Evolutionary conservation across 2,113 vertebrate genomes (phyloP).

Genomic region (Sardina pilchardus): DNA sequence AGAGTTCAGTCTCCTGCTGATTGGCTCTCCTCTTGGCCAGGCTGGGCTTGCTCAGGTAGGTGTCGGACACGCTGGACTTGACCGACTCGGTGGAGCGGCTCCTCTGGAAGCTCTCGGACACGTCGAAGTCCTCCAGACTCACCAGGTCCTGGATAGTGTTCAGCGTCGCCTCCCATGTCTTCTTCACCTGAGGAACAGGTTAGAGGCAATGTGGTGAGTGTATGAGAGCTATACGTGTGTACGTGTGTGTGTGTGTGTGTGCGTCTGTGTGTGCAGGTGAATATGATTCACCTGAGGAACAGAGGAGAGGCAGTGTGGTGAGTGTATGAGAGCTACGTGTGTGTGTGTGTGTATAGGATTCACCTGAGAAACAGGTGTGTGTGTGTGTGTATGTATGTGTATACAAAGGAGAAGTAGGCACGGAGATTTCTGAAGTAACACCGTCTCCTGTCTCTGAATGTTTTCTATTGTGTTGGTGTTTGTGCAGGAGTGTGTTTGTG

Average conservation of each 20-base stretch:
- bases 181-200: conserved; percentile 83
- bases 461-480: not conserved
- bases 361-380: no score
- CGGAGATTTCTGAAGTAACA: no score
- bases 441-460: not conserved
- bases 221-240: not conserved
- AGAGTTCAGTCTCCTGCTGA: conserved; percentile 98
- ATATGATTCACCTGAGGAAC: no score
- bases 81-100: conserved; percentile 98
- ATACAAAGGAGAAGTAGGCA: no score
- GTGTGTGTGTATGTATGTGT: conserved; percentile 5
- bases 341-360: not conserved
- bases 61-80: conserved; percentile 94
- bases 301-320: no score
- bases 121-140: conserved; percentile 93
- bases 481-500: conserved; percentile 39
- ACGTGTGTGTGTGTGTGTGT: not conserved
- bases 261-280: no score
- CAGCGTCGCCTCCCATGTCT: conserved; percentile 95
- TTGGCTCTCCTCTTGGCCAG: conserved; percentile 95
- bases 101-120: conserved; percentile 97
- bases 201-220: not conserved
- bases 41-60: conserved; percentile 98
- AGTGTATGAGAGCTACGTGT: not conserved
- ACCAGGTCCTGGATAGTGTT: conserved; percentile 97